Evolutionary conservation across 1,140 invertebrate genomes (phyloP).

Genomic region (Myzus persicae): DNA sequence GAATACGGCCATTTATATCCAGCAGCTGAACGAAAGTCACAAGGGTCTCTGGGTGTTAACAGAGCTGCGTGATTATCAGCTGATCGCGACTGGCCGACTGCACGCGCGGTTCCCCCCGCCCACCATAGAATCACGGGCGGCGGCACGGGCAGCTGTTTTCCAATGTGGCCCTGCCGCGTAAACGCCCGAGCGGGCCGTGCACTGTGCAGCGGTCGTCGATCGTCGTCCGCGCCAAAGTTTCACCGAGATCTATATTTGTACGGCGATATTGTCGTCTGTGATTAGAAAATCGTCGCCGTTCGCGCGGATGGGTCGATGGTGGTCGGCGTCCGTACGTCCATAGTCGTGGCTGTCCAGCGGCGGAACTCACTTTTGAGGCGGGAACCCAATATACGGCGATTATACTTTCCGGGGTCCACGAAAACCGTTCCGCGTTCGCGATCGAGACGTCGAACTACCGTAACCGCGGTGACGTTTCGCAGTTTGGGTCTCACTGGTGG

Average conservation of each 20-base stretch:
- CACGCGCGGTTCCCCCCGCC: not conserved
- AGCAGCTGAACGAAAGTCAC: slow-evolving; percentile 59
- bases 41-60: slow-evolving; percentile 50
- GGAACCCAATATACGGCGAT: not conserved
- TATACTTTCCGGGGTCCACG: not conserved
- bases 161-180: not conserved
- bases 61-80: slow-evolving; percentile 59
- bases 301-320: not conserved
- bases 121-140: not conserved
- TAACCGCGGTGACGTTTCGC: not conserved
- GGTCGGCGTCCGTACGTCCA: not conserved
- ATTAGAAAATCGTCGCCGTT: not conserved
- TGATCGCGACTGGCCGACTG: slow-evolving; percentile 53
- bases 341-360: not conserved
- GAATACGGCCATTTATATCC: slow-evolving; percentile 81
- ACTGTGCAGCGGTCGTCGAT: not conserved
- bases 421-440: not conserved
- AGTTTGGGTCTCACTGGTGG: slow-evolving; percentile 5
- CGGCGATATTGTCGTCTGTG: not conserved
- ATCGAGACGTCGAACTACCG: not conserved
- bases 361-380: not conserved
- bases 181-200: not conserved
- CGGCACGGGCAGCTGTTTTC: slow-evolving; percentile 3
- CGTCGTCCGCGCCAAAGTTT: not conserved
- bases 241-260: not conserved